Percentiles rank a stretch among this genome's conserved stretches.
phyloP scores from a whole-genome alignment of 23 tunicate genomes.

The Aplidium turbinatum region DNA sequence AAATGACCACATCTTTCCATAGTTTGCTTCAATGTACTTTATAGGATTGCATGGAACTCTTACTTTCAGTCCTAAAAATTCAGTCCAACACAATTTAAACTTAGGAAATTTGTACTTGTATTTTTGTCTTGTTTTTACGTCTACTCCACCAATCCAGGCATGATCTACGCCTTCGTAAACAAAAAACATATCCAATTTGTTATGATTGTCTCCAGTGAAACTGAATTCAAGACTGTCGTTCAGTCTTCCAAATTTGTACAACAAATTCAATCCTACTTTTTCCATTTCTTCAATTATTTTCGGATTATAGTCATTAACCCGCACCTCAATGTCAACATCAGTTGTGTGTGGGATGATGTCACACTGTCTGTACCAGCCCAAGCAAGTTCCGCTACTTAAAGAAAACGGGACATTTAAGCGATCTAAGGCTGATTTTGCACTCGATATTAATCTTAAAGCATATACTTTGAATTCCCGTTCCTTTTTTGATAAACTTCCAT shows the following conservation, averaged over 20 bases:
- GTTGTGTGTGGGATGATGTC: slow-evolving; percentile 46
- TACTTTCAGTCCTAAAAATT: slow-evolving; percentile 43
- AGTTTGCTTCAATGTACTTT: slow-evolving; percentile 51
- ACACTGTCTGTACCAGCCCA: slow-evolving; percentile 63
- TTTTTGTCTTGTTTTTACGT: slow-evolving; percentile 53
- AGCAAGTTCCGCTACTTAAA: slow-evolving; percentile 56
- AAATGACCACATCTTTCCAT: slow-evolving; percentile 46
- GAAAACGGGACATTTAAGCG: slow-evolving; percentile 44
- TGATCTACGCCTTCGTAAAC: slow-evolving; percentile 48
- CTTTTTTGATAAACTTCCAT: neutral
- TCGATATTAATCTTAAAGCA: slow-evolving; percentile 1
- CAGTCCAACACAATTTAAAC: slow-evolving; percentile 62
- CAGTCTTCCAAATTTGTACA: slow-evolving; percentile 29
- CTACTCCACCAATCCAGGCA: slow-evolving; percentile 61
- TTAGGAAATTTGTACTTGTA: slow-evolving; percentile 38
- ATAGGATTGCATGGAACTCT: slow-evolving; percentile 54
- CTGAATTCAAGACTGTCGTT: slow-evolving; percentile 50
- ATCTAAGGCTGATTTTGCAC: slow-evolving; percentile 41
- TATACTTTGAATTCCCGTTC: slow-evolving; percentile 4
- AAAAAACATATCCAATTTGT: slow-evolving; percentile 47
- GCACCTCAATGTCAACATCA: slow-evolving; percentile 48
- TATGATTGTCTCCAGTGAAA: slow-evolving; percentile 25
- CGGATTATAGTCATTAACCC: slow-evolving; percentile 21
- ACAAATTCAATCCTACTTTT: slow-evolving; percentile 24
- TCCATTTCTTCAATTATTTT: slow-evolving; percentile 34